These are phyloP conservation scores for Montipora sp. DNA, from an alignment of 64 coral and sea anemone genomes.

Conservation along the genomic window DNA sequence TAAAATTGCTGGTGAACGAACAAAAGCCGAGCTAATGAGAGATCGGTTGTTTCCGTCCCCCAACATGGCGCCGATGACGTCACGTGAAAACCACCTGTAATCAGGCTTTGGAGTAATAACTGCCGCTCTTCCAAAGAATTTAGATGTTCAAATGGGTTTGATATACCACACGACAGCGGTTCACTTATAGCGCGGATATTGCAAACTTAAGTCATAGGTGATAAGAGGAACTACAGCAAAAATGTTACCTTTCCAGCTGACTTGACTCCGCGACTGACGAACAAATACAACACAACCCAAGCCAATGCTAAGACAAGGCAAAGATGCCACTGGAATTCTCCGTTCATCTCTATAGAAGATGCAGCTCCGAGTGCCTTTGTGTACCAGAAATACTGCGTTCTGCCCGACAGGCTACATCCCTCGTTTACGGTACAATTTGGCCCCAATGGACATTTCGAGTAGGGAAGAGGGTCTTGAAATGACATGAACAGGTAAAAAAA, in stretches of 20 bases:
- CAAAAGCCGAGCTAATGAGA: no score
- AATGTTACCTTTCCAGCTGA: constrained; percentile 76
- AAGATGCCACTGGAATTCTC: constrained; percentile 70
- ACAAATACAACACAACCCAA: constrained; percentile 76
- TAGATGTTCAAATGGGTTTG: no score
- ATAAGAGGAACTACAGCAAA: not conserved
- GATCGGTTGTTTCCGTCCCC: no score
- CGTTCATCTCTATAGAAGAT: constrained; percentile 65
- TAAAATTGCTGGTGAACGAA: no score
- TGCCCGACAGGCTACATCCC: constrained; percentile 63
- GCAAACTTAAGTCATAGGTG: no score
- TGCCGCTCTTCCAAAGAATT: no score
- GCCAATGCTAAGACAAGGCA: constrained; percentile 54
- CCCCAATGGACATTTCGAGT: constrained; percentile 58
- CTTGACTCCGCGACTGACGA: constrained; percentile 73
- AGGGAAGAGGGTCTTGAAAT: constrained; percentile 75
- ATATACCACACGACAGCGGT: no score
- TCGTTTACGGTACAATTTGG: constrained; percentile 45
- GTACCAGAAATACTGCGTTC: constrained; percentile 86
- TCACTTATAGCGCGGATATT: no score
- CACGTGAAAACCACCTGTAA: no score
- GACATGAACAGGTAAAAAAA: constrained; percentile 71
- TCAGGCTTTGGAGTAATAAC: no score
- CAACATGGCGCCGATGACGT: no score
- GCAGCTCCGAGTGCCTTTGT: constrained; percentile 58